Evolutionary conservation across 1,140 invertebrate genomes (phyloP), one percentile per base, ranked within the genome.

Genomic region (Solenopsis fugax): DNA sequence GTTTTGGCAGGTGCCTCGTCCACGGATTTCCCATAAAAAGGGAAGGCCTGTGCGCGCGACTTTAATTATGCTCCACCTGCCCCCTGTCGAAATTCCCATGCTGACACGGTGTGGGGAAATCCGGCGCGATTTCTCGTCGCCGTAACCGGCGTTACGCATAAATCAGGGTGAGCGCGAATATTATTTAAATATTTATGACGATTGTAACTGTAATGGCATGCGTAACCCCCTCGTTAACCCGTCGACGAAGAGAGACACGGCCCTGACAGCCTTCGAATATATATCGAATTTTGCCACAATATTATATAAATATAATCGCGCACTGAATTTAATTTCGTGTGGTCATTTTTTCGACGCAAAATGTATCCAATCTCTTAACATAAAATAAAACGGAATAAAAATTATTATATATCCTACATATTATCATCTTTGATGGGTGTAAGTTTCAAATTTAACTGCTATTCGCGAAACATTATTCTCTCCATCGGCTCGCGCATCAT

Each of bases 21-120:
- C 90, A 92, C 86, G 76, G 87, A 92, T 94, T 95, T 94, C 94
- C 92, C 94, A 94, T 94, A 93, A 91, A 88, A 88, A 76, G 69
- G 60, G 78, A 52, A 65, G 67, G 72, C 50, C 76, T 29, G 69
- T 62, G n/a, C 56, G 52, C 56, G 45, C 54, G 52, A 34, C 69
- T 69, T 89, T 92, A 92, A 92, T 91, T 89, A 88, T 67, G 73
- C 34, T 87, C 62, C 89, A 90, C 90, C 82, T 85, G 85, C 81
- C 50, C 48, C 13, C 71, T 7, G 56, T 84, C 58, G 60, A 88
- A 76, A 91, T 90, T 90, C 72, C 77, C 89, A 84, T 88, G 65
- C n/a, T 18, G 41, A 21, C 78, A n/a, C 41, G 54, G 24, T 50
- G 54, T 50, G 54, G 54, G 80, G 77, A 75, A 88, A 80, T 72